These are phyloP conservation scores for Pentalonia nigronervosa DNA, from an alignment of 1,140 invertebrate genomes.

Conservation along the genomic window DNA sequence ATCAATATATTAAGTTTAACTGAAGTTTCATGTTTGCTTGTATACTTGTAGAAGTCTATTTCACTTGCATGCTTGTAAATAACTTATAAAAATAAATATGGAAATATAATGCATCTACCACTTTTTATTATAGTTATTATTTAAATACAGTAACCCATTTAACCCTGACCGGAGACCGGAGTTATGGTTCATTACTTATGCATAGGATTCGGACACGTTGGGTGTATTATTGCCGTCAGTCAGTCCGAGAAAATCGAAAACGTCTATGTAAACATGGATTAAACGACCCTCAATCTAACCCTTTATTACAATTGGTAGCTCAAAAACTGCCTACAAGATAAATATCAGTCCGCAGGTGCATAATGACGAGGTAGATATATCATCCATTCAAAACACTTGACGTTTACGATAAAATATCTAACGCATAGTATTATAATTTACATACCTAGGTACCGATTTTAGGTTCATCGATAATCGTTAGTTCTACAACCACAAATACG, in stretches of 20 bases:
- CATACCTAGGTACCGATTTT: background rate
- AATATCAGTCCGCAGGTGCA: background rate
- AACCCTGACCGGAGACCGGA: constrained; percentile 16
- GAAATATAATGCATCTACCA: background rate
- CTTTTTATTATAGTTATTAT: background rate
- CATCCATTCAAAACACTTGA: background rate
- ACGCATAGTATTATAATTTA: background rate
- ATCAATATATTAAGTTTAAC: background rate
- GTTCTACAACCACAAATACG: background rate
- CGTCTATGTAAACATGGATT: background rate
- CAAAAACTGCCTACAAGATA: background rate
- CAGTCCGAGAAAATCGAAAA: constrained; percentile 43
- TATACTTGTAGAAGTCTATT: background rate
- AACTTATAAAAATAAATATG: background rate
- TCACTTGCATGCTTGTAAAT: background rate
- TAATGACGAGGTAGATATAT: background rate
- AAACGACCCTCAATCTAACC: background rate
- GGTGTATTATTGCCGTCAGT: constrained; percentile 22
- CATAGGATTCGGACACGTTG: constrained; percentile 27
- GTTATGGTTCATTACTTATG: constrained; percentile 35
- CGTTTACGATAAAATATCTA: background rate
- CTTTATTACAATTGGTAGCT: constrained; percentile 13
- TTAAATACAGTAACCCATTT: constrained; percentile 27
- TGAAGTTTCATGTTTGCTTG: background rate
- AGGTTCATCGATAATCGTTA: background rate